These are phyloP conservation scores for Scaptodrosophila lebanonensis DNA, from an alignment of 1,140 invertebrate genomes.

Conservation along the genomic window DNA sequence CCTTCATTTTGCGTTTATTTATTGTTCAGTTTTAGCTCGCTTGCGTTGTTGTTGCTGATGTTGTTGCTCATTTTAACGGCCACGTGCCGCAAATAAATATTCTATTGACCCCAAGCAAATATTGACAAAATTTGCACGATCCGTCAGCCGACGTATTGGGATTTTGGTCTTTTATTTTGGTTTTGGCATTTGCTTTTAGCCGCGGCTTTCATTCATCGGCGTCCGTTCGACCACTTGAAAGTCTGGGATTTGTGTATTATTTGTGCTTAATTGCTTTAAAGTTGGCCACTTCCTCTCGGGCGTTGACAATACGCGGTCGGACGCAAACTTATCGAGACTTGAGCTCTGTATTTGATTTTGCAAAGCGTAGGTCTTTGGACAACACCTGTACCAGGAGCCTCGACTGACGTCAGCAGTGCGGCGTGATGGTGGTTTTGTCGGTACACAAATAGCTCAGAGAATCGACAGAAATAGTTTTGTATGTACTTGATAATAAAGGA, in stretches of 20 bases:
- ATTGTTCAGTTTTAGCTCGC: conserved; percentile 53
- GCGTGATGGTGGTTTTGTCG: too few species aligned
- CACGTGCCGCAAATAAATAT: conserved; percentile 60
- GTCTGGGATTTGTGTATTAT: too few species aligned
- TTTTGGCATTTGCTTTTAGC: background rate
- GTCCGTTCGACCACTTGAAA: conserved; percentile 2
- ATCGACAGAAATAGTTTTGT: conserved; percentile 29
- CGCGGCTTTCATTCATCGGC: conserved; percentile 17
- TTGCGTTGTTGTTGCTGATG: conserved; percentile 8
- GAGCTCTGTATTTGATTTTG: too few species aligned
- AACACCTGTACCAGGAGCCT: too few species aligned
- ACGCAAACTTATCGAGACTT: too few species aligned
- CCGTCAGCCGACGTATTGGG: conserved; percentile 12
- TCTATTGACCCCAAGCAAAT: conserved; percentile 55
- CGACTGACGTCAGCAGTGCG: conserved; percentile 36
- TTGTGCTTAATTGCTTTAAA: too few species aligned
- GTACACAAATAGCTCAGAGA: background rate
- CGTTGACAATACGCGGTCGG: too few species aligned
- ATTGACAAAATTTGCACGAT: conserved; percentile 49
- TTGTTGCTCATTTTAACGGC: conserved; percentile 30
- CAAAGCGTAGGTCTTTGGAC: too few species aligned
- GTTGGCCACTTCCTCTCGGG: too few species aligned
- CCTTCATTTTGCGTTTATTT: conserved; percentile 42
- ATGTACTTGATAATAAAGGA: conserved; percentile 27
- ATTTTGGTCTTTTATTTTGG: background rate